Base-by-base conservation (phyloP, 2,797 vertebrate genomes). In the Hipposideros larvatus region DNA sequence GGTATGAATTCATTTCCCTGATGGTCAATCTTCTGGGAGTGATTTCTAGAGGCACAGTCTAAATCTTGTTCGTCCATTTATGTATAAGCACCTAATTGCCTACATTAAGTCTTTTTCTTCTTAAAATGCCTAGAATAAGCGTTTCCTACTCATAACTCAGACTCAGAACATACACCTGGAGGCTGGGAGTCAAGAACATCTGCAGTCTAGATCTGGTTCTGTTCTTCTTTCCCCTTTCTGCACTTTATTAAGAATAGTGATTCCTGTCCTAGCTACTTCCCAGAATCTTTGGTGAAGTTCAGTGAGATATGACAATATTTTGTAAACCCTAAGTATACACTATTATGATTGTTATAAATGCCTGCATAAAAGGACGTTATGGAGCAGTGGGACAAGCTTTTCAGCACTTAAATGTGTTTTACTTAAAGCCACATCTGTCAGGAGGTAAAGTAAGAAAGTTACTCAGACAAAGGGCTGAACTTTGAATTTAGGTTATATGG, bases 61-160 rank as follows among this genome's bases (percentile, higher is more conserved):
- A 26, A 87, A 51, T 3, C 41, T 46, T 41, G 26, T 37, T 70
- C 14, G 70, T 87, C 22, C 46, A 34, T 28, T 59, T 89, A 43
- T 61, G 24, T n/a, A 37, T 57, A 77, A 82, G 68, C 53, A 73
- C 18, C 11, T 43, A 65, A 84, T 68, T 87, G 63, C 43, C 74
- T 53, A 9, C 18, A 37, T 61, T 61, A 53, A 86, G 41, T 80
- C 6, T 53, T 84, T 77, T 88, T 92, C 63, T 94, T 34, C 46
- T 80, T 86, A 84, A 80, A 85, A 73, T 70, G 70, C 51, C 70
- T 87, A 57, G 34, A 73, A 66, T 43, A 93, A 89, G 46, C 41
- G 55, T 73, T 86, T 85, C 41, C 37, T 77, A 2, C 7, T 55
- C 11, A 57, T 63, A 78, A n/a, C 31, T 53, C 73, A 85, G 41